A percentile compares a stretch with the other conserved stretches of the same genome.
phyloP scores from a whole-genome alignment of 2,113 vertebrate species.

The Orcinus orca region DNA sequence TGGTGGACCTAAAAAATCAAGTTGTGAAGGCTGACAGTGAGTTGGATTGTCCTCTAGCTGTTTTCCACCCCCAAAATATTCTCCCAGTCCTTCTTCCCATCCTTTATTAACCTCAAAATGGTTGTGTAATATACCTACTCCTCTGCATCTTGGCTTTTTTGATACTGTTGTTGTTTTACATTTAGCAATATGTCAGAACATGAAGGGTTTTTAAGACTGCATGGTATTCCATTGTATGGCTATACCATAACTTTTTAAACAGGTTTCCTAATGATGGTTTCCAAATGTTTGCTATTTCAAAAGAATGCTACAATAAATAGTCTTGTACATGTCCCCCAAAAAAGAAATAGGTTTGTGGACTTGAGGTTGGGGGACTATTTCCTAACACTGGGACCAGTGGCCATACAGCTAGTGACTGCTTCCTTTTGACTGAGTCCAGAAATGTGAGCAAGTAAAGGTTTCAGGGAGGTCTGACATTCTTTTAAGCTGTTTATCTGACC shows the following conservation, averaged over 20 bases:
- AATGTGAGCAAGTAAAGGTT: conserved; percentile 17
- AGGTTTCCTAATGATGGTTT: not conserved
- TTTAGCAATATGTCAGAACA: not conserved
- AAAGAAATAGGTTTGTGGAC: not conserved
- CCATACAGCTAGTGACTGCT: not conserved
- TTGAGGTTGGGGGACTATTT: not conserved
- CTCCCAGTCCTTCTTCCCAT: not conserved
- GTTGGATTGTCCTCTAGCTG: not conserved
- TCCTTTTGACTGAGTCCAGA: conserved; percentile 25
- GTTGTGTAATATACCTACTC: not conserved
- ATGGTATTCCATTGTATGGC: not conserved
- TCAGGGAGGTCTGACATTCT: not conserved
- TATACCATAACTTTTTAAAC: not conserved
- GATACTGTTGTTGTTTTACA: not conserved
- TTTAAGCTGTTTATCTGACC: not conserved
- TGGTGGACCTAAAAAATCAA: not conserved
- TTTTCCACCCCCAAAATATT: not conserved
- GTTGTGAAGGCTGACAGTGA: not conserved
- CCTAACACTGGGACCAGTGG: not conserved
- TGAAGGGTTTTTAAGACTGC: not conserved
- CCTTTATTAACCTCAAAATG: not conserved
- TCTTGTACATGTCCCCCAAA: not conserved
- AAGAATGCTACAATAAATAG: not conserved
- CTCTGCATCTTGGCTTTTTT: not conserved
- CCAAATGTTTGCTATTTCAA: not conserved